A percentile compares a stretch with the other conserved stretches of the same genome.
Evolutionary conservation across 2,113 vertebrate species (phyloP).

Genomic region (Elephas maximus): DNA sequence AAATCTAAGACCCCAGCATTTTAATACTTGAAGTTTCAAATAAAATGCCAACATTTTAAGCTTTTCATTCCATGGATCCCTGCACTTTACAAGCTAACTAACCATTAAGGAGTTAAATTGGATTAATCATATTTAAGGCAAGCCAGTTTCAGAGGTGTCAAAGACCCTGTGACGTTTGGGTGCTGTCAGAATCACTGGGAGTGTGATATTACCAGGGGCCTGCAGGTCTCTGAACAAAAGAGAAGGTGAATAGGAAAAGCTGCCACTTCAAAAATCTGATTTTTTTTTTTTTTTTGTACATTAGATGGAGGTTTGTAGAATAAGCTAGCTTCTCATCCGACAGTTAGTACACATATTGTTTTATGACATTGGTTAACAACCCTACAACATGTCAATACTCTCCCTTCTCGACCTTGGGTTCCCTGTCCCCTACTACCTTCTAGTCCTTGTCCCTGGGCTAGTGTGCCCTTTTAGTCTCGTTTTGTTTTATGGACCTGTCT

Average conservation of each 20-base stretch:
- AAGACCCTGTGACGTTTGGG: neutral
- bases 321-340: too few species aligned
- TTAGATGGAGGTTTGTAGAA: too few species aligned
- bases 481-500: too few species aligned
- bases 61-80: neutral
- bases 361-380: too few species aligned
- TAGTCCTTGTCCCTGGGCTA: too few species aligned
- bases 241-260: neutral
- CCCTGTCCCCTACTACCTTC: too few species aligned
- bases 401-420: too few species aligned
- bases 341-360: too few species aligned
- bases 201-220: neutral
- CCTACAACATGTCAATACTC: too few species aligned
- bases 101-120: neutral
- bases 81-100: neutral
- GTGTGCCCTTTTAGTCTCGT: too few species aligned
- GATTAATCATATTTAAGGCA: neutral
- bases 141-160: neutral
- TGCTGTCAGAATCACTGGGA: neutral
- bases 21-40: neutral
- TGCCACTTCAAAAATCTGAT: neutral
- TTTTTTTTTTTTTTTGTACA: too few species aligned
- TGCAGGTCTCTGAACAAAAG: neutral
- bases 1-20: neutral
- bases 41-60: conserved; percentile 13